These are phyloP conservation scores for Sycobia sp. DNA, from an alignment of 1,140 invertebrate species.

Conservation along the genomic window DNA sequence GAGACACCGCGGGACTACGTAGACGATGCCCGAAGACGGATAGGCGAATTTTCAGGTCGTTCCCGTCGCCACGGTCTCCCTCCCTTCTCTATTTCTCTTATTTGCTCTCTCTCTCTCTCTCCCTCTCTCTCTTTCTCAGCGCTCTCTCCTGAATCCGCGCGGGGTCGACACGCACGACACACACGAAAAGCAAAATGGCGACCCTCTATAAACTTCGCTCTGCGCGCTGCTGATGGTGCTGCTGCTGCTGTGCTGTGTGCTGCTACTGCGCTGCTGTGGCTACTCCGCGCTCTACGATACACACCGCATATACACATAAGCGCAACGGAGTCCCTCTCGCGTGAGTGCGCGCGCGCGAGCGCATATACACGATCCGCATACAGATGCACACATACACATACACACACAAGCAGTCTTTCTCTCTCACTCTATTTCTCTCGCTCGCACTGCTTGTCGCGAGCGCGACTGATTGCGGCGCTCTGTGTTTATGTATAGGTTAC, in stretches of 20 bases:
- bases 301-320: too few relatives aligned
- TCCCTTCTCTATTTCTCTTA: not conserved
- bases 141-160: too few relatives aligned
- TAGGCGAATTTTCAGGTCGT: too few relatives aligned
- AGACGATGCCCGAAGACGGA: too few relatives aligned
- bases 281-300: not conserved
- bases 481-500: too few relatives aligned
- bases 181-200: slow-evolving; percentile 31
- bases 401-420: not conserved
- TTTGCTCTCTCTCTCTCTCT: not conserved
- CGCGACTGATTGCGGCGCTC: not conserved
- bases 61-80: not conserved
- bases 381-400: too few relatives aligned
- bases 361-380: too few relatives aligned
- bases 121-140: not conserved
- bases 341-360: not conserved
- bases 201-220: not conserved
- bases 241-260: slow-evolving; percentile 7
- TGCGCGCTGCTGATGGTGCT: slow-evolving; percentile 21
- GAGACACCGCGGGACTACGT: too few relatives aligned
- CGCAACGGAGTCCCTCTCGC: too few relatives aligned
- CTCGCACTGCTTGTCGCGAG: not conserved
- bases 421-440: not conserved
- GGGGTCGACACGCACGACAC: slow-evolving; percentile 32
- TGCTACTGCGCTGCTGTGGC: slow-evolving; percentile 4